Evolutionary conservation across 1,140 invertebrate genomes (phyloP).

Genomic region (Drosophila dunni): DNA sequence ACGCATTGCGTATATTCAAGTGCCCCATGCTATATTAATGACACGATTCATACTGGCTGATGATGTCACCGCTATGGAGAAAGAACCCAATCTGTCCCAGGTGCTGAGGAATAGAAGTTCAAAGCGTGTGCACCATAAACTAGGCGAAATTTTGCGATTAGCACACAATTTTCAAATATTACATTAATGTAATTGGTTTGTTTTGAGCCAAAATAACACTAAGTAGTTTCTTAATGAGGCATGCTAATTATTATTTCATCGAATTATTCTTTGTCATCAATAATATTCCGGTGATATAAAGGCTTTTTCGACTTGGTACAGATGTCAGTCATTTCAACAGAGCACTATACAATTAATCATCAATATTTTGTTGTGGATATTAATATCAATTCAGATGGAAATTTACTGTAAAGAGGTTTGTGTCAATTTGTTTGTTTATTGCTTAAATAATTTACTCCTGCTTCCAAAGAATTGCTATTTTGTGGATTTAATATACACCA

Average conservation of each 20-base stretch:
- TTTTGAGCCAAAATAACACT: slow-evolving; percentile 31
- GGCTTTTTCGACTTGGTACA: not conserved
- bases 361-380: slow-evolving; percentile 6
- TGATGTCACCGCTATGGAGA: slow-evolving; percentile 25
- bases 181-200: slow-evolving; percentile 36
- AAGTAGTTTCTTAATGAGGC: slow-evolving; percentile 21
- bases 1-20: slow-evolving; percentile 65
- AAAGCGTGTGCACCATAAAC: slow-evolving; percentile 49
- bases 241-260: not conserved
- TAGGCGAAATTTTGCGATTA: slow-evolving; percentile 53
- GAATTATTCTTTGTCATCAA: not conserved
- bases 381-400: slow-evolving; percentile 14
- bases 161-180: slow-evolving; percentile 63
- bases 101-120: slow-evolving; percentile 51
- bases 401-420: slow-evolving; percentile 57
- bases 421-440: not conserved
- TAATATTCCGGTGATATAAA: not conserved
- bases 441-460: not conserved
- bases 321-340: not conserved
- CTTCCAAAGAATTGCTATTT: slow-evolving; percentile 56
- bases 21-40: slow-evolving; percentile 76
- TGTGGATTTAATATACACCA: slow-evolving; percentile 48
- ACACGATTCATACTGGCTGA: slow-evolving; percentile 71
- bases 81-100: slow-evolving; percentile 41
- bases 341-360: slow-evolving; percentile 22